phyloP scores from a whole-genome alignment of 1,140 invertebrate genomes.

The Lucilia cuprina region DNA sequence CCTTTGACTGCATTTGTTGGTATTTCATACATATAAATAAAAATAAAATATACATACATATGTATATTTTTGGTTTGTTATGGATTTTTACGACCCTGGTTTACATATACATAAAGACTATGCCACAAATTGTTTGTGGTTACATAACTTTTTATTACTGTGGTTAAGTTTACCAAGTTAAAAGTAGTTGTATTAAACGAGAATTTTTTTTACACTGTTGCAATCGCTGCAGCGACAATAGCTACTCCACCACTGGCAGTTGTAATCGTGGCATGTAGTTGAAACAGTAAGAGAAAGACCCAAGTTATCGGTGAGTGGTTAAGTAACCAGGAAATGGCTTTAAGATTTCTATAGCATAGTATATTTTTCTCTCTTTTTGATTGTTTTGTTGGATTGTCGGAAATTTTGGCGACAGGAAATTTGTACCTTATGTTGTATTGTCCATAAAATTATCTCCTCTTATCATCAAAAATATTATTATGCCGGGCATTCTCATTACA shows the following conservation, averaged over 20 bases:
- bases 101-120: conserved; percentile 25
- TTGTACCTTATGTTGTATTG: neutral
- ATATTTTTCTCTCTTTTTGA: neutral
- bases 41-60: too few relatives aligned
- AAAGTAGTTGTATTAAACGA: neutral
- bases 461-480: conserved; percentile 31
- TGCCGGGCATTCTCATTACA: too few relatives aligned
- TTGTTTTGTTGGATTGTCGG: neutral
- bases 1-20: neutral
- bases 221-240: neutral
- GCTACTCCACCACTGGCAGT: neutral
- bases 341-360: neutral
- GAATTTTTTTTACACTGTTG: neutral
- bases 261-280: neutral
- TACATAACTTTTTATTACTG: conserved; percentile 30
- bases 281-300: neutral
- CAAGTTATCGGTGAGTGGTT: conserved; percentile 1
- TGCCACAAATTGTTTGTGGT: conserved; percentile 29
- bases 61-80: neutral
- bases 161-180: conserved; percentile 16
- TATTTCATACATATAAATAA: neutral
- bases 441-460: neutral
- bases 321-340: conserved; percentile 29
- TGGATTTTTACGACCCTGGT: conserved; percentile 25
- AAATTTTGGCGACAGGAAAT: conserved; percentile 11